Evolutionary conservation across 2,797 vertebrate genomes (phyloP).

Genomic region (Tragelaphus oryx): DNA sequence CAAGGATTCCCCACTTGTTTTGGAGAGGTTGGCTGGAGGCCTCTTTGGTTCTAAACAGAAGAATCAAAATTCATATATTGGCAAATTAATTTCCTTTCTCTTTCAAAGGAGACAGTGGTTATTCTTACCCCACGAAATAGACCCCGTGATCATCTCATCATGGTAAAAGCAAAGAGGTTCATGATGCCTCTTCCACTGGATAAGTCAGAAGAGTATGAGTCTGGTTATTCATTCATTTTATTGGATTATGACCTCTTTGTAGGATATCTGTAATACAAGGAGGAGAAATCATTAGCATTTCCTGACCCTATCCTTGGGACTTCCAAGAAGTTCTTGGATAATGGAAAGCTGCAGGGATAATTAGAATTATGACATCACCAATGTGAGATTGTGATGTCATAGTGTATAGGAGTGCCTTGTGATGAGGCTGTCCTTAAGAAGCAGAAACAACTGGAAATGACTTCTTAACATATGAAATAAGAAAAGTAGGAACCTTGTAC

Average conservation of each 20-base stretch:
- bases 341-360: background rate
- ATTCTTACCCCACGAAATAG: background rate
- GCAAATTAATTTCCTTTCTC: background rate
- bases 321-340: background rate
- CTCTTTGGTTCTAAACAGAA: background rate
- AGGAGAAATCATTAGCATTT: background rate
- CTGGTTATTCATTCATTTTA: background rate
- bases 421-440: background rate
- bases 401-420: background rate
- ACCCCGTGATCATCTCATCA: background rate
- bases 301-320: background rate
- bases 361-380: conserved; percentile 49
- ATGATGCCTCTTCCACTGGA: background rate
- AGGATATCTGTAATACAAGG: background rate
- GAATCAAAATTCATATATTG: background rate
- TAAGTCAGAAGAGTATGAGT: background rate
- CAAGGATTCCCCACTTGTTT: background rate
- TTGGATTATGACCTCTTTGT: background rate
- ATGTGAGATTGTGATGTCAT: conserved; percentile 26
- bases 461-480: background rate
- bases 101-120: background rate
- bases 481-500: background rate
- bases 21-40: background rate
- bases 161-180: background rate
- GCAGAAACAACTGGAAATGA: background rate